These are phyloP conservation scores for Perccottus glenii DNA, from an alignment of 2,113 vertebrate genomes.

Conservation along the genomic window DNA sequence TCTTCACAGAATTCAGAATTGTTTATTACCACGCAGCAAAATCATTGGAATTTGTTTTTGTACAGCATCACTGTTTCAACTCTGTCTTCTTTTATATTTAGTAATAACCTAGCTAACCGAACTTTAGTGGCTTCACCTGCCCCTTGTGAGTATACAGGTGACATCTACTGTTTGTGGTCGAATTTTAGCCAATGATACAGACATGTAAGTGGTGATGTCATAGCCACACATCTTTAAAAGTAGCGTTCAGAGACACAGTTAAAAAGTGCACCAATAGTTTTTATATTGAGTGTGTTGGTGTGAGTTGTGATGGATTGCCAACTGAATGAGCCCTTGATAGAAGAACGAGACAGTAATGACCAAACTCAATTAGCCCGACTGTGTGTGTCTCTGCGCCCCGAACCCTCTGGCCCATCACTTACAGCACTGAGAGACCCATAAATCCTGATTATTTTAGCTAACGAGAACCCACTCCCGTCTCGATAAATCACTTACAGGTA, in stretches of 20 bases:
- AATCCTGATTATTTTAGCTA: conserved; percentile 74
- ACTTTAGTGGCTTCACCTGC: neutral
- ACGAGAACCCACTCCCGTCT: conserved; percentile 52
- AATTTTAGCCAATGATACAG: conserved; percentile 2
- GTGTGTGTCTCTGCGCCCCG: conserved; percentile 27
- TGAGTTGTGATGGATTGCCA: conserved; percentile 44
- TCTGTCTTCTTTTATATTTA: no score
- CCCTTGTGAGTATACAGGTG: neutral
- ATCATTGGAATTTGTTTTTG: no score
- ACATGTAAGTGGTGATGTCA: neutral
- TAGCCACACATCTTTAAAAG: neutral
- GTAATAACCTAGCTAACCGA: no score
- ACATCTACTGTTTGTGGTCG: neutral
- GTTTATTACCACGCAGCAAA: no score
- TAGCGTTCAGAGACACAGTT: conserved; percentile 5
- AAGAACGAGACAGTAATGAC: conserved; percentile 66
- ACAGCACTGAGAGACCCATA: conserved; percentile 56
- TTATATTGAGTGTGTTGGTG: conserved; percentile 31
- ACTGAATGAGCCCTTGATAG: conserved; percentile 54
- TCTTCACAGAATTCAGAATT: no score
- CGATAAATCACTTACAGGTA: conserved; percentile 65
- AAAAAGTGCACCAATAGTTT: conserved; percentile 18
- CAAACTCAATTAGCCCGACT: conserved; percentile 66
- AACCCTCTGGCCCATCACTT: conserved; percentile 47
- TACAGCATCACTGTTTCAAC: no score